Evolutionary conservation across 2,888 invertebrate species (phyloP), one percentile per base, ranked within the genome.

Genomic region (Drosophila helvetica): DNA sequence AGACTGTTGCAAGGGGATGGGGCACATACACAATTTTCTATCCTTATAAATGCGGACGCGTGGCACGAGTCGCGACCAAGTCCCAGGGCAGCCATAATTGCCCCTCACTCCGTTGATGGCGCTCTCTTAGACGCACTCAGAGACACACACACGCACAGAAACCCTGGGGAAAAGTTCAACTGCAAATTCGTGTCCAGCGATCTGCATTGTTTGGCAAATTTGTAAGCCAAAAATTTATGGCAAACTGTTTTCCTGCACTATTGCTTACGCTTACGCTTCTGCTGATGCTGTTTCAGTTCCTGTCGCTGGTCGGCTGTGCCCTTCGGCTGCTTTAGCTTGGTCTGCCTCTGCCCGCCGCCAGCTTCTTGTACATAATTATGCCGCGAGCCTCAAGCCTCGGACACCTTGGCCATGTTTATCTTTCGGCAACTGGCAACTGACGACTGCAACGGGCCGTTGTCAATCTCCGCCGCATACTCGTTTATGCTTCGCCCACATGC

Each of bases 131-230:
- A 22, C 22, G 22, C 22, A 22, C 22, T 22, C 38, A 38, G 15
- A n/a, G 6, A n/a, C 42, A 30, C 47, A 38, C 68, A 67, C 56
- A 27, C 51, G 30, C 46, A 65, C 25, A 38, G 54, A 30, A 50
- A 12, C 22, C 18, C 12, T 17, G 64, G 30, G 19, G 48, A 61
- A 72, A 78, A 66, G 55, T 53, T n/a, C 18, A 30, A 30, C 18
- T 46, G n/a, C 47, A 47, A 27, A 33, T 75, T 86, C 87, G 87
- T 80, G 81, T 63, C 85, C 73, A 75, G 82, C 79, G 84, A 84
- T 84, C 85, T 80, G 81, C 81, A 86, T 86, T 86, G 85, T 84
- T 86, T 84, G 79, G 83, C 86, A 80, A 86, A 86, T 86, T 81
- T 86, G 85, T 74, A 71, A 77, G 66, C 77, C 46, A 72, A 62